Percentiles rank a stretch among this genome's conserved stretches.
Conservation (phyloP, 2,113 vertebrate genomes). For the Triplophysa rosa region DNA sequence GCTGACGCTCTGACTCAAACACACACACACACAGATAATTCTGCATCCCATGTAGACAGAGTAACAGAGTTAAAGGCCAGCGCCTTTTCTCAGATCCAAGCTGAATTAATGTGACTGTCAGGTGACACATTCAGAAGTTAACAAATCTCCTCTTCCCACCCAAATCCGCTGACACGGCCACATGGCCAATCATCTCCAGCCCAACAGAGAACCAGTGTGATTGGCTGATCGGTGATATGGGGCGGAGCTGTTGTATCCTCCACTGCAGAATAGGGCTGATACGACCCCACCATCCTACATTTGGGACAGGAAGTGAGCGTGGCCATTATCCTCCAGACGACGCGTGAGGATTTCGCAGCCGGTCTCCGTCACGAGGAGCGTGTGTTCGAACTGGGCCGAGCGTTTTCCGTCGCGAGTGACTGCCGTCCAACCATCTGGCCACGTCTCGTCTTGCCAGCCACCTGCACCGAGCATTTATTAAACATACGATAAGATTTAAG, state of each 20-base stretch:
- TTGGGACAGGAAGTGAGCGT: conserved; percentile 90
- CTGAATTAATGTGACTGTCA: conserved; percentile 47
- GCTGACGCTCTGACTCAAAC: conserved; percentile 8
- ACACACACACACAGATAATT: conserved; percentile 11
- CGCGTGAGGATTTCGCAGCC: conserved; percentile 95
- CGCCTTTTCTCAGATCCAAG: conserved; percentile 47
- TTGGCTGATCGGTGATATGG: conserved; percentile 46
- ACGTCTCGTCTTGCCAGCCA: conserved; percentile 98
- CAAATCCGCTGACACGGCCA: conserved; percentile 40
- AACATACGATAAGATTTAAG: background rate
- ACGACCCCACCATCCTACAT: conserved; percentile 68
- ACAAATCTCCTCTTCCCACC: conserved; percentile 44
- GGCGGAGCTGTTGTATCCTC: conserved; percentile 49
- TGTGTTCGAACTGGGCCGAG: conserved; percentile 98
- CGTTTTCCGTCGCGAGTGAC: conserved; percentile 94
- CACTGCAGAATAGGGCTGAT: conserved; percentile 58
- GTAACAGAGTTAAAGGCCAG: conserved; percentile 46
- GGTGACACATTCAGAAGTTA: conserved; percentile 50
- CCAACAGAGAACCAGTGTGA: conserved; percentile 51
- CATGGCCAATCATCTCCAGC: conserved; percentile 46
- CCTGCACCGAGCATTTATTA: conserved; percentile 69
- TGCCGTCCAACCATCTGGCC: conserved; percentile 97
- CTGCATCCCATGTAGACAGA: conserved; percentile 15
- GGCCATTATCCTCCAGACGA: conserved; percentile 80
- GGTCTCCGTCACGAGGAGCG: conserved; percentile 91